Conservation (phyloP, 2,113 vertebrate species). For the Myotis davidii region DNA sequence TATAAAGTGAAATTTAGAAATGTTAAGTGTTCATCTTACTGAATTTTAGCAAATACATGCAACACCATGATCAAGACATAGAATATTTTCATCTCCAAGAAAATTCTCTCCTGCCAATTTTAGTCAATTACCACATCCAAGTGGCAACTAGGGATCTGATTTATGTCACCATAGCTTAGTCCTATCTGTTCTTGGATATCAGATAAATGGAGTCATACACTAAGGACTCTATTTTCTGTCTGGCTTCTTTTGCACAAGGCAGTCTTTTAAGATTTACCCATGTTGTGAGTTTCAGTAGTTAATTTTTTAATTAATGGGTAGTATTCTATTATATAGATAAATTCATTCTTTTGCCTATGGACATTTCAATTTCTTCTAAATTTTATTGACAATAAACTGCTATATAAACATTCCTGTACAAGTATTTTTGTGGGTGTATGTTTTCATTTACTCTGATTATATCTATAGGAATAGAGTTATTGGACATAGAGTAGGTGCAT, state of each 20-base stretch:
- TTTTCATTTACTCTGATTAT: background rate
- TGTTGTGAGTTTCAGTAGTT: background rate
- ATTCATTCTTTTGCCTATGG: background rate
- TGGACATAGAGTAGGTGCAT: background rate
- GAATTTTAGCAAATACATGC: background rate
- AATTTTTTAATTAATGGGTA: background rate
- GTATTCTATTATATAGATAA: background rate
- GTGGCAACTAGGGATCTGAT: background rate
- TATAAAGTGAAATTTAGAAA: background rate
- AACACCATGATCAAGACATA: background rate
- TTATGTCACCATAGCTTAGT: background rate
- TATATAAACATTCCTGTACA: background rate
- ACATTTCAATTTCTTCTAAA: background rate
- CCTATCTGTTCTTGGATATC: background rate
- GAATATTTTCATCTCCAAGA: background rate
- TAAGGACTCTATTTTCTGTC: background rate
- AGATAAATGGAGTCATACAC: background rate
- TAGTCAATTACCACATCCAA: background rate
- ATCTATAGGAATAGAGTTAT: background rate
- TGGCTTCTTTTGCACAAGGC: background rate
- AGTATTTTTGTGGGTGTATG: background rate
- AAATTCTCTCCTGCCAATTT: background rate
- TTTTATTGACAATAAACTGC: background rate
- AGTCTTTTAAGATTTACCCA: background rate
- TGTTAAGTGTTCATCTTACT: conserved; percentile 20